Percentiles rank a stretch among this genome's conserved stretches.
Evolutionary conservation across 2,113 vertebrate genomes (phyloP).

Genomic region (Seriola quinqueradiata): DNA sequence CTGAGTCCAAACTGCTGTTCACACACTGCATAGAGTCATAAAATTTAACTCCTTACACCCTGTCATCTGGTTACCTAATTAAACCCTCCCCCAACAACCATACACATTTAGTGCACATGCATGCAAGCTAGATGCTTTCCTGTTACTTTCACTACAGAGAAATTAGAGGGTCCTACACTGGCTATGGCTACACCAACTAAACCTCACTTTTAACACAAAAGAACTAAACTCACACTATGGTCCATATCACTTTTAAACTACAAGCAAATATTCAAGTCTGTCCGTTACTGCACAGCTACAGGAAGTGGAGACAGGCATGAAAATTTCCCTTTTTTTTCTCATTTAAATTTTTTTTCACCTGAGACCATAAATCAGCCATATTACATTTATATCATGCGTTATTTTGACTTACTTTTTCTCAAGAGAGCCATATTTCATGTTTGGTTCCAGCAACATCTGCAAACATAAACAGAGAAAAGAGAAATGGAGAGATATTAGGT

Average conservation of each 20-base stretch:
- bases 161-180: not conserved
- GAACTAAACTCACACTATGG: not conserved
- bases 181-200: not conserved
- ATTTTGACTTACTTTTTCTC: constrained; percentile 89
- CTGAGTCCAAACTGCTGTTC: not conserved
- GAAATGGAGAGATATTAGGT: not conserved
- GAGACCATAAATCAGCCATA: not conserved
- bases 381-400: not conserved
- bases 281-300: not conserved
- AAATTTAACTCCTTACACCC: constrained; percentile 12
- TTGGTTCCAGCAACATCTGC: constrained; percentile 64
- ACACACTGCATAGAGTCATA: not conserved
- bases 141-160: not conserved
- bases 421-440: constrained; percentile 89
- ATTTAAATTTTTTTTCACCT: not conserved
- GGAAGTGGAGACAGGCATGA: not conserved
- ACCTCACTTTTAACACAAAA: not conserved
- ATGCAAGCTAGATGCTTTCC: constrained; percentile 6
- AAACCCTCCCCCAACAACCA: constrained; percentile 19
- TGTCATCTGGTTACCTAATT: constrained; percentile 58
- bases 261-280: not conserved
- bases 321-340: not conserved
- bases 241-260: not conserved
- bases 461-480: constrained; percentile 37
- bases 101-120: not conserved